Evolutionary conservation across 2,888 invertebrate genomes (phyloP).

Genomic region (Eristalinus sepulchralis): DNA sequence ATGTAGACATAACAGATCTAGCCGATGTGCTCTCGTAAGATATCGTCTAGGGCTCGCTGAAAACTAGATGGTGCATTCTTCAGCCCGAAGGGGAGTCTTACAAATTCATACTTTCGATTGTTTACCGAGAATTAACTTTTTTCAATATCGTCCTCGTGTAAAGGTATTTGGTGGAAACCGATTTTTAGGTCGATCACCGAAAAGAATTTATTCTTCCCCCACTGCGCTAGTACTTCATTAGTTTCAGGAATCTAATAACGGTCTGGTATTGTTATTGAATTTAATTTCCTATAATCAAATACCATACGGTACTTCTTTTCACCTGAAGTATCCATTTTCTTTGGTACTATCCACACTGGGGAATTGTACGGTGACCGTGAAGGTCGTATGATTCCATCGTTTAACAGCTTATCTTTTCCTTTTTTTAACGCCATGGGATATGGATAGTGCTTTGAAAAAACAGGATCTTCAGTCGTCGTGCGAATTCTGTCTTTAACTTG

Average conservation of each 20-base stretch:
- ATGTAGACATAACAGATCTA: conserved; percentile 15
- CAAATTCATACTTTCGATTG: conserved; percentile 8
- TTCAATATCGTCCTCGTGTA: conserved; percentile 24
- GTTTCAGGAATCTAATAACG: too few species aligned
- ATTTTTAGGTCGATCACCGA: conserved; percentile 30
- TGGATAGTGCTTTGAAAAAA: conserved; percentile 12
- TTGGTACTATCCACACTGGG: not conserved
- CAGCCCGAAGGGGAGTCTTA: conserved; percentile 26
- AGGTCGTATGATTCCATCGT: too few species aligned
- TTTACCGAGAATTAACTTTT: conserved; percentile 36
- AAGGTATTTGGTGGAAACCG: conserved; percentile 40
- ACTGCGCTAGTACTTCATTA: conserved; percentile 16
- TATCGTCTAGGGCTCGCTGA: conserved; percentile 24
- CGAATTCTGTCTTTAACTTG: conserved; percentile 20
- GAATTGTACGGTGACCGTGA: too few species aligned
- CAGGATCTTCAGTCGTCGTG: not conserved
- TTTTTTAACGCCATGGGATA: conserved; percentile 27
- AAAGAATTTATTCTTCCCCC: conserved; percentile 19
- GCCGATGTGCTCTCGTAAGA: too few species aligned
- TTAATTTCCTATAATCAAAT: conserved; percentile 35
- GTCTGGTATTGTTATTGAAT: not conserved
- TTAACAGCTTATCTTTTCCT: not conserved
- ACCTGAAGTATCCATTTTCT: too few species aligned
- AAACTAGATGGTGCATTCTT: conserved; percentile 36
- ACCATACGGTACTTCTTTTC: conserved; percentile 44